These are phyloP conservation scores for Ictidomys tridecemlineatus DNA, from an alignment of 2,113 vertebrate species.

Conservation along the genomic window DNA sequence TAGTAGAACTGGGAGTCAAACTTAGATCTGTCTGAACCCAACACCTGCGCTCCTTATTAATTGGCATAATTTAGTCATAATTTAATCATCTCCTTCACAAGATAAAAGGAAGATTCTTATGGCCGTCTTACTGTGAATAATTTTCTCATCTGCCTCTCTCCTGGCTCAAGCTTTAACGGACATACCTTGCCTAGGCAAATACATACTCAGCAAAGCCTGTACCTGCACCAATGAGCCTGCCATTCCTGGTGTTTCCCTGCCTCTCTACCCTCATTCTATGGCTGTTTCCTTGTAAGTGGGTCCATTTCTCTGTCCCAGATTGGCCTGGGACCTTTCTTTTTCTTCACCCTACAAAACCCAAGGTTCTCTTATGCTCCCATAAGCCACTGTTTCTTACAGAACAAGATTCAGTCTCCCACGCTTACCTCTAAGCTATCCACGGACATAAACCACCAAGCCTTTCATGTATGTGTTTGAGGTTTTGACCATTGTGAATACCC, in stretches of 20 bases:
- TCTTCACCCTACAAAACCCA: neutral
- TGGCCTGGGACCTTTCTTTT: neutral
- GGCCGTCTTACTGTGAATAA: neutral
- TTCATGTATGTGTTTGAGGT: neutral
- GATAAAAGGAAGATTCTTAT: neutral
- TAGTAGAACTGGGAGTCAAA: neutral
- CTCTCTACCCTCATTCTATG: neutral
- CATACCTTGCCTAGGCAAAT: neutral
- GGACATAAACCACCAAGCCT: neutral
- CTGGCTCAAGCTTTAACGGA: neutral
- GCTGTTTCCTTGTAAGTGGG: neutral
- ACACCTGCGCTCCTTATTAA: neutral
- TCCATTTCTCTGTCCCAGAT: neutral
- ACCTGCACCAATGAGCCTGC: neutral
- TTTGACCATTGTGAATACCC: slow-evolving; percentile 4
- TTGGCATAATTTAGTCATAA: neutral
- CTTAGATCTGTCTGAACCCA: neutral
- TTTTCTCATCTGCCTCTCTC: neutral
- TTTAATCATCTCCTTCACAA: neutral
- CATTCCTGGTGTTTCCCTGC: neutral
- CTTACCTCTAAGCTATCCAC: neutral
- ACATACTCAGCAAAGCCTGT: neutral
- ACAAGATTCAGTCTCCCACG: neutral
- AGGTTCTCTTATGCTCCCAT: neutral
- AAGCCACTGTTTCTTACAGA: neutral